These are phyloP conservation scores for Craniophora ligustri DNA, from an alignment of 2,888 invertebrate species.

Conservation along the genomic window DNA sequence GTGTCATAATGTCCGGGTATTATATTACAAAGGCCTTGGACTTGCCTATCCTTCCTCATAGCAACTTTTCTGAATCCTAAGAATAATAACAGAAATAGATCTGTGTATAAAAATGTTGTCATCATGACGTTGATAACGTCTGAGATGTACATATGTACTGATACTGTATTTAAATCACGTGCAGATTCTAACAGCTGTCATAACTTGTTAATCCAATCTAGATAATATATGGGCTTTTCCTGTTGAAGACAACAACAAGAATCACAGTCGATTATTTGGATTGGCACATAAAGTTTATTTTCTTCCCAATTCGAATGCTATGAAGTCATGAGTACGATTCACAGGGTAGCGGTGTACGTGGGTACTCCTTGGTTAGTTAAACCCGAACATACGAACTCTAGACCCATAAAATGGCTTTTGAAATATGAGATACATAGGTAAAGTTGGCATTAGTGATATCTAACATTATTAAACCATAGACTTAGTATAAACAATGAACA, in stretches of 20 bases:
- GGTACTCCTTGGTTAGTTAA: too few relatives aligned
- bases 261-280: too few relatives aligned
- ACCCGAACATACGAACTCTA: too few relatives aligned
- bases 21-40: too few relatives aligned
- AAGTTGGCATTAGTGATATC: background rate
- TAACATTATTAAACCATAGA: slow-evolving; percentile 14
- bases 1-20: too few relatives aligned
- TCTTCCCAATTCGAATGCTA: too few relatives aligned
- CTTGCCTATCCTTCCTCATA: too few relatives aligned
- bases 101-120: background rate
- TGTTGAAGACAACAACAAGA: too few relatives aligned
- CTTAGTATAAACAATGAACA: slow-evolving; percentile 14
- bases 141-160: background rate
- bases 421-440: background rate
- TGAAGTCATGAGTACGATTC: too few relatives aligned
- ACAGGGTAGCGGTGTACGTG: too few relatives aligned
- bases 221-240: background rate
- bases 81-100: background rate
- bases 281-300: too few relatives aligned
- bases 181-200: slow-evolving; percentile 21
- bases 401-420: too few relatives aligned
- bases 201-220: slow-evolving; percentile 2
- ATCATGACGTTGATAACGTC: background rate
- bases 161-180: slow-evolving; percentile 18
- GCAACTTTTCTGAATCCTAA: background rate